A percentile compares a stretch with the other conserved stretches of the same genome.
phyloP scores from a whole-genome alignment of 2,113 vertebrate species.

The Campylomormyrus numenius region DNA sequence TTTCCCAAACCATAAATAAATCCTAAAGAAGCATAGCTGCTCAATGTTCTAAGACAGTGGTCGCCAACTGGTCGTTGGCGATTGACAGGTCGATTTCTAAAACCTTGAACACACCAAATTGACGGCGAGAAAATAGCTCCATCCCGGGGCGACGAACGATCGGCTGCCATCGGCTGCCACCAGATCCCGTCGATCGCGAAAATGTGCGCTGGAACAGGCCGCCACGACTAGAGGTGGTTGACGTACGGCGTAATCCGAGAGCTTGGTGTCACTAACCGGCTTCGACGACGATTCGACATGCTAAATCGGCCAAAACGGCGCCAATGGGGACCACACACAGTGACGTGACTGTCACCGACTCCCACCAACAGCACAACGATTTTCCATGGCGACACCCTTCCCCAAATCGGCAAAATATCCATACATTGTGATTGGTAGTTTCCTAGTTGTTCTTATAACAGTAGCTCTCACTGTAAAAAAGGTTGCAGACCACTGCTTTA shows the following conservation, averaged over 20 bases:
- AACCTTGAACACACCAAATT: neutral
- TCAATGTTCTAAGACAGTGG: neutral
- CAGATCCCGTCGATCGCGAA: neutral
- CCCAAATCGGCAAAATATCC: neutral
- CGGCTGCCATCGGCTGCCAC: neutral
- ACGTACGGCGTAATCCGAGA: neutral
- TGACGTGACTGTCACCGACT: neutral
- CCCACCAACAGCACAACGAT: neutral
- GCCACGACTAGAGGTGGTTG: neutral
- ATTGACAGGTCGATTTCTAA: neutral
- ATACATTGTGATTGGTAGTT: neutral
- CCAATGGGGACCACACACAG: neutral
- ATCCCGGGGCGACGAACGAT: neutral
- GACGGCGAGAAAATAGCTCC: neutral
- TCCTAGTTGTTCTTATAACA: neutral
- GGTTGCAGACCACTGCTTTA: neutral
- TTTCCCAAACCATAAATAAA: neutral
- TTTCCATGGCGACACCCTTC: neutral
- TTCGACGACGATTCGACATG: neutral
- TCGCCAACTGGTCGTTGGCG: neutral
- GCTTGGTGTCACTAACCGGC: neutral
- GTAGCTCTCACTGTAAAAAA: neutral
- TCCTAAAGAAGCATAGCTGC: neutral
- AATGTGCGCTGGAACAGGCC: neutral
- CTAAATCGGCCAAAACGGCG: neutral